Evolutionary conservation across 2,797 vertebrate species (phyloP).

Genomic region (Cirrhinus mrigala): DNA sequence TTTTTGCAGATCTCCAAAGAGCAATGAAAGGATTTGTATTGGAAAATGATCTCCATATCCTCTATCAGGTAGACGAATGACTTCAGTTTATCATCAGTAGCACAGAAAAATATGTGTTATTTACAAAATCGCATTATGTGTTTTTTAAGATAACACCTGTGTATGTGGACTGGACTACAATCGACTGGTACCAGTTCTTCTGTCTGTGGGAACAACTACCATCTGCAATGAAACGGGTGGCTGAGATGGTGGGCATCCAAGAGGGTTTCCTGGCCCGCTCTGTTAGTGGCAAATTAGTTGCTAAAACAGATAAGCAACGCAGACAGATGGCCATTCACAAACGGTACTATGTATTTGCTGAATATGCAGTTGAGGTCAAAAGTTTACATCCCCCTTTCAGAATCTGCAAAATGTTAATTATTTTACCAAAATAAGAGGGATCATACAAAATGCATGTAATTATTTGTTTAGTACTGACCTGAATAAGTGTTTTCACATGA

Average conservation of each 20-base stretch:
- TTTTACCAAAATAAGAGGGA: no score
- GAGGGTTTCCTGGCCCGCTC: slow-evolving; percentile 94
- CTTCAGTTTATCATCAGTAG: not conserved
- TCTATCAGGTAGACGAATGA: slow-evolving; percentile 85
- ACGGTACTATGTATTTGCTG: slow-evolving; percentile 77
- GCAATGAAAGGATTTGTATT: slow-evolving; percentile 98
- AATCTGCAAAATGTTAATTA: no score
- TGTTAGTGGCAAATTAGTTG: slow-evolving; percentile 87
- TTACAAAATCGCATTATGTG: not conserved
- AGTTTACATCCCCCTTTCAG: no score
- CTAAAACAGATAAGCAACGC: slow-evolving; percentile 92
- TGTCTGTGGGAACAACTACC: slow-evolving; percentile 95
- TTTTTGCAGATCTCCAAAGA: slow-evolving; percentile 97
- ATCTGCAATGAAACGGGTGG: slow-evolving; percentile 93
- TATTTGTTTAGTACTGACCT: no score
- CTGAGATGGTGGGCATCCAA: slow-evolving; percentile 95
- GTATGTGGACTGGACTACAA: slow-evolving; percentile 93
- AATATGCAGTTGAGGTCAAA: not conserved
- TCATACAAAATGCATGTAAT: no score
- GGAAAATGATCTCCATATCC: slow-evolving; percentile 94
- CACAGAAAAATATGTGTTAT: not conserved
- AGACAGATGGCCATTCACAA: slow-evolving; percentile 96
- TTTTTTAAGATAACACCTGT: slow-evolving; percentile 89
- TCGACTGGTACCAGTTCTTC: slow-evolving; percentile 98
- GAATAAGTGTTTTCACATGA: no score